A percentile compares a stretch with the other conserved stretches of the same genome.
Evolutionary conservation across 2,888 invertebrate species (phyloP).

Genomic region (Erebia aethiops): DNA sequence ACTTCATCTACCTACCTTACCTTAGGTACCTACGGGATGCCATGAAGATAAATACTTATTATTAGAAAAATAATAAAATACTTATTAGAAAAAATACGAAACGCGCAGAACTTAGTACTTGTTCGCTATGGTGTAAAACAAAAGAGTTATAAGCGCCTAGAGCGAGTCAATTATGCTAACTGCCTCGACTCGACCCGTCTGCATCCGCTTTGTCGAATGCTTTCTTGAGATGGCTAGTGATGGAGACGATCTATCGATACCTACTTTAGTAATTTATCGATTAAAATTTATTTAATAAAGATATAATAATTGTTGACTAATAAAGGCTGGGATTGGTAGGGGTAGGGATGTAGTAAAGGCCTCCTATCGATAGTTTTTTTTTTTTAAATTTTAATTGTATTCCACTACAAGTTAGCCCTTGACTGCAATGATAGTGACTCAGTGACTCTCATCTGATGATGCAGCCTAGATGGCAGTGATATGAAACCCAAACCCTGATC

Average conservation of each 20-base stretch:
- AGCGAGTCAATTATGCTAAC: slow-evolving; percentile 63
- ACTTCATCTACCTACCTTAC: no score
- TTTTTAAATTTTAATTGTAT: no score
- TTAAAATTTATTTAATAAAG: background rate
- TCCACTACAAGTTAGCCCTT: no score
- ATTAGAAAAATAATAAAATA: background rate
- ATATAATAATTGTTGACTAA: background rate
- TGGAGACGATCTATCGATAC: background rate
- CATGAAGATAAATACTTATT: no score
- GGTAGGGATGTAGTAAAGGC: no score
- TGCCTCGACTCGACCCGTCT: slow-evolving; percentile 50
- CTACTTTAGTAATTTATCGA: background rate
- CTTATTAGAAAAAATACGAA: background rate
- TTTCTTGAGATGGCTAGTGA: slow-evolving; percentile 45
- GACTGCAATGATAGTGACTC: no score
- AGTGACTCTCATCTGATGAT: no score
- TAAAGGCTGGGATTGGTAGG: no score
- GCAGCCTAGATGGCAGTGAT: no score
- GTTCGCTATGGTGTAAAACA: slow-evolving; percentile 21
- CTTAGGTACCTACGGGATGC: no score
- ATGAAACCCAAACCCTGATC: no score
- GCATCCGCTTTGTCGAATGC: slow-evolving; percentile 53
- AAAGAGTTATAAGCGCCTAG: slow-evolving; percentile 24
- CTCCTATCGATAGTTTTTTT: no score
- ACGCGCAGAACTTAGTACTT: background rate